These are phyloP conservation scores for Lasioglossum morio DNA, from an alignment of 2,888 invertebrate species.

Conservation along the genomic window DNA sequence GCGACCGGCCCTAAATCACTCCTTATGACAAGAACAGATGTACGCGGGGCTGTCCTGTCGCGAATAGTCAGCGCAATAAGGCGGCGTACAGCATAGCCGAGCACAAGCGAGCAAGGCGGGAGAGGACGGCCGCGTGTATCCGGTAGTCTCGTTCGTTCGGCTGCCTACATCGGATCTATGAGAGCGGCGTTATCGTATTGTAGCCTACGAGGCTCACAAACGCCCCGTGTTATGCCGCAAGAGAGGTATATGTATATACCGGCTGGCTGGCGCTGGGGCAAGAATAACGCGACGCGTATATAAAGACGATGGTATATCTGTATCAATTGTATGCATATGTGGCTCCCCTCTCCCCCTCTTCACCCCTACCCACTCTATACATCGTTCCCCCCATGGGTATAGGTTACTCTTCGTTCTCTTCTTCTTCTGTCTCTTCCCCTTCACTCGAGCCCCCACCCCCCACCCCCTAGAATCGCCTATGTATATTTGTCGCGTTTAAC, in stretches of 20 bases:
- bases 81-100: slow-evolving; percentile 64
- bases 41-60: slow-evolving; percentile 82
- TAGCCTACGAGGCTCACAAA: slow-evolving; percentile 50
- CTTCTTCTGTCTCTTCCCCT: background rate
- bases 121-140: slow-evolving; percentile 56
- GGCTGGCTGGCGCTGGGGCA: slow-evolving; percentile 37
- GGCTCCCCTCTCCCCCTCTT: slow-evolving; percentile 61
- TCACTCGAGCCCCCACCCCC: background rate
- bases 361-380: background rate
- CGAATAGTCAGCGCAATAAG: slow-evolving; percentile 80
- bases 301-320: slow-evolving; percentile 83
- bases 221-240: slow-evolving; percentile 44
- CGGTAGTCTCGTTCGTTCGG: slow-evolving; percentile 68
- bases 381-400: background rate
- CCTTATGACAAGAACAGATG: slow-evolving; percentile 84
- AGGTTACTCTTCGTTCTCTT: slow-evolving; percentile 5
- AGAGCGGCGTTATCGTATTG: slow-evolving; percentile 66
- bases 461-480: slow-evolving; percentile 63
- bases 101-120: slow-evolving; percentile 72
- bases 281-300: slow-evolving; percentile 70
- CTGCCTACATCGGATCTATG: slow-evolving; percentile 66
- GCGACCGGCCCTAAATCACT: slow-evolving; percentile 76
- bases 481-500: slow-evolving; percentile 82
- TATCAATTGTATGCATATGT: slow-evolving; percentile 85
- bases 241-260: slow-evolving; percentile 38